Conservation (phyloP, 2,113 vertebrate genomes). For the Oreocharis arfaki region DNA sequence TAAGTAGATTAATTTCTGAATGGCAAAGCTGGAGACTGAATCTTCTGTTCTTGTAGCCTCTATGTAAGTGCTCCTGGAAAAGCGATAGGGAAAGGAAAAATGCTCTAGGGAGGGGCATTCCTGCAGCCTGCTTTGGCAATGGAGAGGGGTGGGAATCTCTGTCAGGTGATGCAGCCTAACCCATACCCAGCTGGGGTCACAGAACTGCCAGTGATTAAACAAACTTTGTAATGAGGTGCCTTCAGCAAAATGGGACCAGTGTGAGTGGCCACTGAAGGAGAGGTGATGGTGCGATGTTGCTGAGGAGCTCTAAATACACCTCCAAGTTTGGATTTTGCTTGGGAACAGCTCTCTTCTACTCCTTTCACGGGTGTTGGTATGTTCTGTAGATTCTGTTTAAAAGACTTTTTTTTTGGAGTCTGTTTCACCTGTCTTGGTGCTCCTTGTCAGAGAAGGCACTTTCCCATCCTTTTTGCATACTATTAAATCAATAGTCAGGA, state of each 20-base stretch:
- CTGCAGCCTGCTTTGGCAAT: not conserved
- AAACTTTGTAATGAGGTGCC: not conserved
- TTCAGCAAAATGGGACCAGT: not conserved
- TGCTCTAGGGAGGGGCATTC: not conserved
- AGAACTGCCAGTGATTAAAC: not conserved
- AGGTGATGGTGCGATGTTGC: not conserved
- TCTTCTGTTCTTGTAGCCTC: not conserved
- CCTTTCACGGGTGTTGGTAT: not conserved
- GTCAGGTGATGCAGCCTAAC: not conserved
- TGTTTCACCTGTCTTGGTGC: not conserved
- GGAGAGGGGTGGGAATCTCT: not conserved
- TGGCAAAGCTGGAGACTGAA: not conserved
- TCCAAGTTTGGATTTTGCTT: not conserved
- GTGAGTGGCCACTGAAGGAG: rapidly evolving
- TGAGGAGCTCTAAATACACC: not conserved
- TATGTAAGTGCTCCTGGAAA: not conserved
- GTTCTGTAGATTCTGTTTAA: not conserved
- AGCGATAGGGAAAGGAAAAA: not conserved
- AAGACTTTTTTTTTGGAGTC: not conserved
- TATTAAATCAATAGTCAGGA: not conserved
- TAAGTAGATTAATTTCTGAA: not conserved
- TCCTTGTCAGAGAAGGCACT: not conserved
- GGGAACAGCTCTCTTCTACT: not conserved
- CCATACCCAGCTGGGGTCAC: not conserved
- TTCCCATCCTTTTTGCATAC: not conserved